Evolutionary conservation across 2,888 invertebrate genomes (phyloP).

Genomic region (Cremastinae sp.): DNA sequence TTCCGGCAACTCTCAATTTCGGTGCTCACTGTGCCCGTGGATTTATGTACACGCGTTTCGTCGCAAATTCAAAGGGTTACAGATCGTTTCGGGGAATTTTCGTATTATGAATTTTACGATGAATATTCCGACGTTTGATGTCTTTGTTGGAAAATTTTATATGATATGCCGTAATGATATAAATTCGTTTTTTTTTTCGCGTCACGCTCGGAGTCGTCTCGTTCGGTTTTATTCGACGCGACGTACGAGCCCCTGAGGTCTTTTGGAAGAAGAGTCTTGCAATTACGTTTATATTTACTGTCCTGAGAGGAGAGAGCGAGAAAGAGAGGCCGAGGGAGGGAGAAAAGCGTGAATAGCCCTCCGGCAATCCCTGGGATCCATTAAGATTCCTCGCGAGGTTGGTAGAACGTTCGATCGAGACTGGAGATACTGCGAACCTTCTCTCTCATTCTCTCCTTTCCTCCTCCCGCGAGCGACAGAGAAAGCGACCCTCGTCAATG

Average conservation of each 20-base stretch:
- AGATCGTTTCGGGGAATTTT: too few species aligned
- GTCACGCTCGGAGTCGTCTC: neutral
- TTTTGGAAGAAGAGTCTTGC: slow-evolving; percentile 62
- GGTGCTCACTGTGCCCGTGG: too few species aligned
- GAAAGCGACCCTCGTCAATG: slow-evolving; percentile 60
- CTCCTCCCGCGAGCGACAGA: slow-evolving; percentile 25
- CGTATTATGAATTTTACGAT: too few species aligned
- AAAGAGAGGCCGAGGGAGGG: slow-evolving; percentile 7
- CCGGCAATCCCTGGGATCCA: slow-evolving; percentile 69
- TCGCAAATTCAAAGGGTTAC: too few species aligned
- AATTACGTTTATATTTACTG: slow-evolving; percentile 73
- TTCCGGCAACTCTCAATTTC: too few species aligned
- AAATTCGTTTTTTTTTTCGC: neutral
- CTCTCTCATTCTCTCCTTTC: slow-evolving; percentile 20
- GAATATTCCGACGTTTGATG: too few species aligned
- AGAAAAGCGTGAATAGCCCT: slow-evolving; percentile 56
- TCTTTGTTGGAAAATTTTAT: too few species aligned
- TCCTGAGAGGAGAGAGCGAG: slow-evolving; percentile 20
- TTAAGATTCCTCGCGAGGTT: slow-evolving; percentile 71
- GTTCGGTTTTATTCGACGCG: neutral
- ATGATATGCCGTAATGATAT: neutral
- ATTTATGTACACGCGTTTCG: too few species aligned
- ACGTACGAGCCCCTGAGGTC: slow-evolving; percentile 7
- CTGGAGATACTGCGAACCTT: slow-evolving; percentile 66
- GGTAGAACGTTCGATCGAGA: slow-evolving; percentile 67